Evolutionary conservation across 2,797 vertebrate species (phyloP), one percentile per base, ranked within the genome.

Genomic region (Smutsia temminckii): DNA sequence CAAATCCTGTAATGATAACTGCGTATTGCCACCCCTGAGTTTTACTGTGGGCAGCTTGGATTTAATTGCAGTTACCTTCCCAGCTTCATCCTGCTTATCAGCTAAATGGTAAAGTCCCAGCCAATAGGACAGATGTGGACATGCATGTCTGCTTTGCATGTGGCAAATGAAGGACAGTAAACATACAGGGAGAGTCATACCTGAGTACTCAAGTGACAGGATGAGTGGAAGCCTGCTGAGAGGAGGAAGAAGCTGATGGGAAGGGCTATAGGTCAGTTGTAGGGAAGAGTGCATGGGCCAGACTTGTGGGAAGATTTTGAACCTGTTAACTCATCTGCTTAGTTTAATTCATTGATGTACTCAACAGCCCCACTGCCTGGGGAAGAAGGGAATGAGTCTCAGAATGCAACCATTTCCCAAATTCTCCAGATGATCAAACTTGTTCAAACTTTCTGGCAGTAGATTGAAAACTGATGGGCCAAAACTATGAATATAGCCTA

Each of bases 101-200:
- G 57, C 85, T 95, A 93, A 94, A 81, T 85, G 72, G 81, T 94
- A 85, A 85, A 69, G 90, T 77, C 53, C n/a, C 51, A 75, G 64
- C 53, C 55, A 77, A 21, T 3, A 78, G 63, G 93, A 85, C 94
- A 95, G 87, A 94, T 92, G 68, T 85, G 77, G 71, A 37, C 61
- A 16, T 23, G 25, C 71, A 80, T 59, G 71, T 40, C 42, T 63
- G 55, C 71, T 87, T 59, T 32, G 7, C 85, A n/a, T 93, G 78
- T 77, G 85, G 75, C 66, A 81, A 86, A 85, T 81, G 87, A 87
- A 95, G 75, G 89, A 53, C 53, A 90, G 71, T 37, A n/a, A 79
- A 59, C 34, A 32, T 40, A 34, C 13, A 32, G 64, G 72, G 34
- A 66, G 69, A 61, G 83, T 68, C 77, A 72, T 11, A 80, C 77